Evolutionary conservation across 2,888 invertebrate genomes (phyloP).

Genomic region (Petrolisthes cinctipes): DNA sequence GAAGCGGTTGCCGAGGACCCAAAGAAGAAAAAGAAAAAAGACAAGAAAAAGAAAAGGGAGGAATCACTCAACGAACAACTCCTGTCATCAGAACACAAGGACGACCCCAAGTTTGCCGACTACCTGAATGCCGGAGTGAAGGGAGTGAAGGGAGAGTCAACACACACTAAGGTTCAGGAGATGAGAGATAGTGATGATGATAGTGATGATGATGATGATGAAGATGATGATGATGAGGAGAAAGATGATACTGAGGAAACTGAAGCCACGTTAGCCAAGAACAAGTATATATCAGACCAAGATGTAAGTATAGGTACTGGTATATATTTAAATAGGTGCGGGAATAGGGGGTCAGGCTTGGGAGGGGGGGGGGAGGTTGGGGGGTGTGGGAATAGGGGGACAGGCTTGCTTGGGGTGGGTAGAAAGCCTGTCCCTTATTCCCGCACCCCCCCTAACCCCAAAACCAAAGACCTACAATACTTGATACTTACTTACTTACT

Average conservation of each 20-base stretch:
- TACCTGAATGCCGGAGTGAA: constrained; percentile 87
- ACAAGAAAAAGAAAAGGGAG: constrained; percentile 70
- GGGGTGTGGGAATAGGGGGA: too few species aligned
- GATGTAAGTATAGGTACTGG: constrained; percentile 70
- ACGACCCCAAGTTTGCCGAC: constrained; percentile 90
- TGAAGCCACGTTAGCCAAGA: constrained; percentile 77
- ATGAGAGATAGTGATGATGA: constrained; percentile 17
- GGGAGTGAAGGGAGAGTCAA: constrained; percentile 74
- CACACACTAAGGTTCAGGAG: constrained; percentile 69
- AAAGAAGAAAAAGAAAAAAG: constrained; percentile 63
- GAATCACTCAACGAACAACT: constrained; percentile 66
- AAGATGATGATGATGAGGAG: constrained; percentile 66
- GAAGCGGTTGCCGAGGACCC: constrained; percentile 21
- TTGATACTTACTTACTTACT: too few species aligned
- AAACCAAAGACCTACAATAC: too few species aligned
- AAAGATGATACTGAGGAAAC: constrained; percentile 69
- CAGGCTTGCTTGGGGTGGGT: too few species aligned
- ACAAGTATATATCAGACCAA: constrained; percentile 82
- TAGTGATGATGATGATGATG: constrained; percentile 66
- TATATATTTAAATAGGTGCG: not conserved
- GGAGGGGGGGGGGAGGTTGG: too few species aligned
- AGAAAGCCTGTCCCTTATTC: too few species aligned
- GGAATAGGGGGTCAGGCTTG: too few species aligned
- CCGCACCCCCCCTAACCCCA: too few species aligned
- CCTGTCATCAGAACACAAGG: constrained; percentile 74